A percentile compares a stretch with the other conserved stretches of the same genome.
Evolutionary conservation across 2,797 vertebrate genomes (phyloP).

Genomic region (Threskiornis aethiopicus): DNA sequence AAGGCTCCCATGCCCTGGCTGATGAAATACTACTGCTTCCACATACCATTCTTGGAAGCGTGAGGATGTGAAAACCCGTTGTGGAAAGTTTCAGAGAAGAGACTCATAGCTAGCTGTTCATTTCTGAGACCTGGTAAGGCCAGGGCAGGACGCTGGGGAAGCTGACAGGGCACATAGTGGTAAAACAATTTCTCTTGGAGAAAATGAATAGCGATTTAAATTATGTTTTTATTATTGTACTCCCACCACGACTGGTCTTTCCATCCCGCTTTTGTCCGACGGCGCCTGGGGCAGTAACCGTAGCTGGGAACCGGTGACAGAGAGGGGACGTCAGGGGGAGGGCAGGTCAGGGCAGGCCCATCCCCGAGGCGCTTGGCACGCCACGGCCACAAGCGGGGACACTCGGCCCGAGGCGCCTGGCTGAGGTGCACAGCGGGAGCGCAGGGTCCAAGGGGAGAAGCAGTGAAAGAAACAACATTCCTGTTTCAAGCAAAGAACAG

Average conservation of each 20-base stretch:
- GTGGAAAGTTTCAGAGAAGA: background rate
- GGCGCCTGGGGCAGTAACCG: fast-evolving
- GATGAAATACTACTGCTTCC: background rate
- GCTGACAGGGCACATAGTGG: too few relatives aligned
- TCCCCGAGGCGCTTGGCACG: fast-evolving
- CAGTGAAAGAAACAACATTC: background rate
- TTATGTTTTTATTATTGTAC: background rate
- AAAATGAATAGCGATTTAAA: background rate
- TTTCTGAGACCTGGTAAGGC: background rate
- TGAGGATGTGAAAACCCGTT: background rate
- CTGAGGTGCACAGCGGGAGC: background rate
- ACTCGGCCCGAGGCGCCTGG: too few relatives aligned
- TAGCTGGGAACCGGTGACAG: background rate
- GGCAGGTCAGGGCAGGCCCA: background rate
- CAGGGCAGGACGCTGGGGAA: background rate
- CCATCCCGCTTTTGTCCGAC: fast-evolving
- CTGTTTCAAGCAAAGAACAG: background rate
- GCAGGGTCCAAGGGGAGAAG: too few relatives aligned
- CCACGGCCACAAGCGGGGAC: fast-evolving
- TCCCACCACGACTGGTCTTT: background rate
- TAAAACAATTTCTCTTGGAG: background rate
- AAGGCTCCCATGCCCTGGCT: background rate
- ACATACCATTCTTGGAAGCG: background rate
- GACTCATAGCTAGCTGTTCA: fast-evolving
- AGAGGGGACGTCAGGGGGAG: background rate